Evolutionary conservation across 2,113 vertebrate genomes (phyloP).

Genomic region (Leiothrix lutea): DNA sequence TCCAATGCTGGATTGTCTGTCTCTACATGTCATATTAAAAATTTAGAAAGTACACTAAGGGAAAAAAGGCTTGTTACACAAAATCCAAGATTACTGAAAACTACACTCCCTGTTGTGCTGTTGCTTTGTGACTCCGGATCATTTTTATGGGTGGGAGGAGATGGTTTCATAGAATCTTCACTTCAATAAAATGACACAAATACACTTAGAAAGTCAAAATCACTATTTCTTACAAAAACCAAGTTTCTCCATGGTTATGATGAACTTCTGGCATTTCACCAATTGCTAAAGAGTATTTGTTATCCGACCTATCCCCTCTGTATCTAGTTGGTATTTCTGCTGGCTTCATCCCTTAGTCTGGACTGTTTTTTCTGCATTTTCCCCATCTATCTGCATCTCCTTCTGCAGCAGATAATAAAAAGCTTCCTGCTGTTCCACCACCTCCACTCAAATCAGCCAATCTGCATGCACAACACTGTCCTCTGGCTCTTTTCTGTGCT

Average conservation of each 20-base stretch:
- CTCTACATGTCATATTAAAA: neutral
- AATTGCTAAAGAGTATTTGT: neutral
- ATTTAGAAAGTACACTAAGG: neutral
- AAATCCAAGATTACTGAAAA: neutral
- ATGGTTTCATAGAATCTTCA: neutral
- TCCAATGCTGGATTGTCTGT: neutral
- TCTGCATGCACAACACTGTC: neutral
- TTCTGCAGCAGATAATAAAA: conserved; percentile 34
- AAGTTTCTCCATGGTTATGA: neutral
- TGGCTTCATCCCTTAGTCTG: neutral
- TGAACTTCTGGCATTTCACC: neutral
- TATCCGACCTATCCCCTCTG: neutral
- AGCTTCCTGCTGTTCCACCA: conserved; percentile 19
- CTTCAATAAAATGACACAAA: neutral
- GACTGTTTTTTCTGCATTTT: neutral
- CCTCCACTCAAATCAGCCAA: conserved; percentile 12
- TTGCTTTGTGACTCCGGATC: neutral
- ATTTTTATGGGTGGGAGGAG: neutral
- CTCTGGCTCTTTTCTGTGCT: conserved; percentile 1
- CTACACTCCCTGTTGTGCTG: neutral
- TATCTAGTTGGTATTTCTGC: neutral
- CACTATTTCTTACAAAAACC: neutral
- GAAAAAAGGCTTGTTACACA: neutral
- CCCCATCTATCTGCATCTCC: neutral
- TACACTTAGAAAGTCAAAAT: neutral